phyloP scores from a whole-genome alignment of 2,113 vertebrate genomes.

The Cyanistes caeruleus region DNA sequence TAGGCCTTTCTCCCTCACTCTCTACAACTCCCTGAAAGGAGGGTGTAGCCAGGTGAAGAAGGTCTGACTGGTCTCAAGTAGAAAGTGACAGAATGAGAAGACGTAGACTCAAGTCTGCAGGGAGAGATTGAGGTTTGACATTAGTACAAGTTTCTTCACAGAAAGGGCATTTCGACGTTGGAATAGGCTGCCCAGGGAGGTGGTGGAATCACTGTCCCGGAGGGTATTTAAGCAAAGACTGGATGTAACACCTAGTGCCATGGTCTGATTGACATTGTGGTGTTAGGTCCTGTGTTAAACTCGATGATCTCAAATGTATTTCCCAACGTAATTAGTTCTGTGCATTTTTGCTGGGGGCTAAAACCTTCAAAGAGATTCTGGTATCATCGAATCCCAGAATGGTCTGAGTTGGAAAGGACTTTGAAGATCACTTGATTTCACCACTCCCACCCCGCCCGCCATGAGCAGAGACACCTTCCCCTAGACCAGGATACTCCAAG shows the following conservation, averaged over 20 bases:
- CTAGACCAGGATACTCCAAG: not conserved
- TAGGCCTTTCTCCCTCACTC: not conserved
- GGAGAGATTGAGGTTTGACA: not conserved
- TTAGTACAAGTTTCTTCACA: not conserved
- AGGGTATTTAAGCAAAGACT: not conserved
- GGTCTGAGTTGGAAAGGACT: not conserved
- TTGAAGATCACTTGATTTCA: not conserved
- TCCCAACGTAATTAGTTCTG: not conserved
- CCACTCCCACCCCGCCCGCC: no score
- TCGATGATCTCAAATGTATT: not conserved
- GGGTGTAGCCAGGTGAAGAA: not conserved
- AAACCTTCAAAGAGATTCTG: not conserved
- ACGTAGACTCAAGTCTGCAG: not conserved
- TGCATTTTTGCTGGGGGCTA: not conserved
- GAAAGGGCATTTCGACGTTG: not conserved
- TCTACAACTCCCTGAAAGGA: not conserved
- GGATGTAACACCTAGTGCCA: accelerated
- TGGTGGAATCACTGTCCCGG: not conserved
- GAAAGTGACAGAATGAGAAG: not conserved
- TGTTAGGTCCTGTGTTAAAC: not conserved
- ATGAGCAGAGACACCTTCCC: not conserved
- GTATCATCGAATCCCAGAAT: not conserved
- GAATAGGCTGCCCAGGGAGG: not conserved
- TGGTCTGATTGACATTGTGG: not conserved
- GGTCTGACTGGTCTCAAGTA: not conserved